Evolutionary conservation across 2,113 vertebrate genomes (phyloP).

Genomic region (Aegotheles bennettii): DNA sequence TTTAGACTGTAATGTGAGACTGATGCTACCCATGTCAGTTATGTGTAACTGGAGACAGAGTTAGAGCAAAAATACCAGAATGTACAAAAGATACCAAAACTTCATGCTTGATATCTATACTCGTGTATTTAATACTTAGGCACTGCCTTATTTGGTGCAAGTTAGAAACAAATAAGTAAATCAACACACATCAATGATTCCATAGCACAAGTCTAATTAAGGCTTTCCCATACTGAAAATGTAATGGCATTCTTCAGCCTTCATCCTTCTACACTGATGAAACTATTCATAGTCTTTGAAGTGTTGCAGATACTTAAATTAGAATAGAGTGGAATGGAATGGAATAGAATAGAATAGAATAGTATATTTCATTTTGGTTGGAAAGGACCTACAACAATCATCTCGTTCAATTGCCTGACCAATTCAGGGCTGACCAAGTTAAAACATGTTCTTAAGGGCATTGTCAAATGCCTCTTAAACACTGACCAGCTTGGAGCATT

Average conservation of each 20-base stretch:
- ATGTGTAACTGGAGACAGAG: not conserved
- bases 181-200: not conserved
- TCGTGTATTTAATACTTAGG: not conserved
- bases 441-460: no score
- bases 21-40: not conserved
- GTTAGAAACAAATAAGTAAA: not conserved
- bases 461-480: no score
- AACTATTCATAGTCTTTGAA: not conserved
- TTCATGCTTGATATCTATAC: not conserved
- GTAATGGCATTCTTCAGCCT: not conserved
- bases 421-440: no score
- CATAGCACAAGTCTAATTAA: not conserved
- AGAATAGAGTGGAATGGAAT: not conserved
- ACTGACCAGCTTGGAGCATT: no score
- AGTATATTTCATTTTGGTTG: no score
- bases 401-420: no score
- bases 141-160: not conserved
- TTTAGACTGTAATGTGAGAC: not conserved
- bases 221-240: not conserved
- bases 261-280: not conserved
- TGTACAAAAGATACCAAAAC: not conserved
- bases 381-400: no score
- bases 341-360: not conserved
- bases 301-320: not conserved
- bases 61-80: not conserved